Percentiles rank a stretch among this genome's conserved stretches.
Evolutionary conservation across 2,888 invertebrate genomes (phyloP).

Genomic region (Geotrupes spiniger): DNA sequence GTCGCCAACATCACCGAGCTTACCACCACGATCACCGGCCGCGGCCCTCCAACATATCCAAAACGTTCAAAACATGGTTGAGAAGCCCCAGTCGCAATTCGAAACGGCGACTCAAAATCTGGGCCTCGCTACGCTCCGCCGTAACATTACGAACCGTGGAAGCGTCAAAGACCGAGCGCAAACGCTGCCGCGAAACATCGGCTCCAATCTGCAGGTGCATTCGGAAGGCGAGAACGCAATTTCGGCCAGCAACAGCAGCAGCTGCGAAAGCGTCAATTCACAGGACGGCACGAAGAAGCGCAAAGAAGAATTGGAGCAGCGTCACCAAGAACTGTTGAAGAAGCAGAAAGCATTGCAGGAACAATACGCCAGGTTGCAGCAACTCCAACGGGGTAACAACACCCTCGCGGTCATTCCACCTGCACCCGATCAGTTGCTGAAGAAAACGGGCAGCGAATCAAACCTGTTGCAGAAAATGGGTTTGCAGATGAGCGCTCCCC

Average conservation of each 20-base stretch:
- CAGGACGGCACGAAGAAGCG: conserved; percentile 67
- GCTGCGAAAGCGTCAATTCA: conserved; percentile 73
- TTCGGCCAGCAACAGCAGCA: conserved; percentile 65
- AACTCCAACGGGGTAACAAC: conserved; percentile 76
- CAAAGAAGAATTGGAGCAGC: conserved; percentile 76
- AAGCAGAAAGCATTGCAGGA: conserved; percentile 88
- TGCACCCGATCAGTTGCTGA: conserved; percentile 62
- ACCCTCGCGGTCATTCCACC: conserved; percentile 61
- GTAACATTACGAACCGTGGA: conserved; percentile 45
- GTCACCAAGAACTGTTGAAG: conserved; percentile 83
- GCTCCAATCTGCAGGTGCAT: conserved; percentile 45
- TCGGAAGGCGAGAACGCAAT: conserved; percentile 43
- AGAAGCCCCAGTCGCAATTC: conserved; percentile 46
- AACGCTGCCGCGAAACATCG: conserved; percentile 49
- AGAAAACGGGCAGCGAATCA: conserved; percentile 87
- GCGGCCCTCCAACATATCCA: conserved; percentile 48
- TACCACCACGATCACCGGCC: conserved; percentile 59
- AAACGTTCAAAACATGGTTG: conserved; percentile 47
- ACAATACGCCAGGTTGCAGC: conserved; percentile 85
- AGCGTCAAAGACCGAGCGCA: conserved; percentile 48
- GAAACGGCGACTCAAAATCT: conserved; percentile 49
- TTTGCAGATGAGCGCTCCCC: conserved; percentile 58
- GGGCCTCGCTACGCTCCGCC: conserved; percentile 48
- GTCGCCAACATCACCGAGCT: conserved; percentile 74
- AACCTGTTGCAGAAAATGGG: conserved; percentile 83